These are phyloP conservation scores for Drosophila navojoa DNA, from an alignment of 1,140 invertebrate species.

Conservation along the genomic window DNA sequence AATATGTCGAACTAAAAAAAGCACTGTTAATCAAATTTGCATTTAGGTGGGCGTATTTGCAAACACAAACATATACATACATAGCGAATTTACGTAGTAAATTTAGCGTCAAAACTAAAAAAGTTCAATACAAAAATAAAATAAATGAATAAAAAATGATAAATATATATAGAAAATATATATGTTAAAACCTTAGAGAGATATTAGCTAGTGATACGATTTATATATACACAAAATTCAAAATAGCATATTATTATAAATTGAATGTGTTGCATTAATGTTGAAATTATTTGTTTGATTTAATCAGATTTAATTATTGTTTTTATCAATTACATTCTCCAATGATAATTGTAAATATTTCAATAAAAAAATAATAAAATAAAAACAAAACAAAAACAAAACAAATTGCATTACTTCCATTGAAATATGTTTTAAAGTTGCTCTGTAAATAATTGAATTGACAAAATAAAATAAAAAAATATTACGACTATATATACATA, in stretches of 20 bases:
- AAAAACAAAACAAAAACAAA: neutral
- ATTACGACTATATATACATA: too few species aligned
- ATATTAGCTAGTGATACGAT: conserved; percentile 55
- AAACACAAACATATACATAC: conserved; percentile 44
- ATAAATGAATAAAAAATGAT: conserved; percentile 10
- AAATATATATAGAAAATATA: conserved; percentile 25
- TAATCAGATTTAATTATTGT: neutral
- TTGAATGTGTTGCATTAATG: conserved; percentile 22
- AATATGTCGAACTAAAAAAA: neutral
- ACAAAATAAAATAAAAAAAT: conserved; percentile 14
- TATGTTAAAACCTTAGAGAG: conserved; percentile 57
- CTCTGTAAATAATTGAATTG: conserved; percentile 49
- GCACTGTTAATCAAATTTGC: conserved; percentile 80
- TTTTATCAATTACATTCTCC: neutral
- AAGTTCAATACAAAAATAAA: neutral
- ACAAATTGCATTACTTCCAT: conserved; percentile 19
- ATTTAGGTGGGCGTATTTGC: conserved; percentile 76
- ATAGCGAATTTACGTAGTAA: conserved; percentile 56
- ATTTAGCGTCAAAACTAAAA: conserved; percentile 57
- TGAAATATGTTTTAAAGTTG: conserved; percentile 18
- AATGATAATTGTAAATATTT: too few species aligned
- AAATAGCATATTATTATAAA: conserved; percentile 23
- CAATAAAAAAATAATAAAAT: too few species aligned
- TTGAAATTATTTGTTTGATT: conserved; percentile 35
- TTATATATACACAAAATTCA: conserved; percentile 10